Percentiles rank a stretch among this genome's conserved stretches.
phyloP scores from a whole-genome alignment of 2,888 invertebrate genomes.

The Tipula vernalis region DNA sequence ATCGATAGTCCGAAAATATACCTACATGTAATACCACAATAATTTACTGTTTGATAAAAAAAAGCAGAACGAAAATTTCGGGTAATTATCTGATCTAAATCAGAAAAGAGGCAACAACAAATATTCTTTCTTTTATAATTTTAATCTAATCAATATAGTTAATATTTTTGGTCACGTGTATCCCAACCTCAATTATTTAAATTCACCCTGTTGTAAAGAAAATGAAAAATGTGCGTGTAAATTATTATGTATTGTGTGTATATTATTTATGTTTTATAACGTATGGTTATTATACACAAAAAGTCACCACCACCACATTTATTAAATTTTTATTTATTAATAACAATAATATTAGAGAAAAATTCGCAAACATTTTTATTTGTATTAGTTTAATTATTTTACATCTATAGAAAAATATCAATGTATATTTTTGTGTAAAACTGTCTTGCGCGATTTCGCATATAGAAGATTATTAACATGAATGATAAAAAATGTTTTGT shows the following conservation, averaged over 20 bases:
- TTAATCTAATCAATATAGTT: slow-evolving; percentile 4
- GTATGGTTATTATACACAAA: neutral
- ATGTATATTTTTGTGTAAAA: neutral
- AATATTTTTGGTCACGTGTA: neutral
- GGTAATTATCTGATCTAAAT: neutral
- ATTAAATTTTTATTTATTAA: neutral
- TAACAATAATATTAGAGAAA: neutral
- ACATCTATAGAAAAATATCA: neutral
- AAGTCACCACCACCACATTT: neutral
- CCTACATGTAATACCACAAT: neutral
- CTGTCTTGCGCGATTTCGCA: neutral
- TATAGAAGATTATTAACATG: slow-evolving; percentile 6
- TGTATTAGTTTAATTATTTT: slow-evolving; percentile 6
- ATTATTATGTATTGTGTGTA: neutral
- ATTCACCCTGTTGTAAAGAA: neutral
- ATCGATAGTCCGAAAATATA: neutral
- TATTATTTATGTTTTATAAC: neutral
- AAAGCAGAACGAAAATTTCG: neutral
- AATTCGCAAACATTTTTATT: slow-evolving; percentile 8
- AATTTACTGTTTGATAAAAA: neutral
- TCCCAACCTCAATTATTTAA: neutral
- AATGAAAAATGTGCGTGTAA: neutral
- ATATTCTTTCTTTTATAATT: neutral
- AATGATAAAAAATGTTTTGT: slow-evolving; percentile 10
- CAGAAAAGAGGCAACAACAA: neutral